Evolutionary conservation across 37 sponge, comb jelly and placozoan species (phyloP).

Genomic region (Cladorhizidae sp.): DNA sequence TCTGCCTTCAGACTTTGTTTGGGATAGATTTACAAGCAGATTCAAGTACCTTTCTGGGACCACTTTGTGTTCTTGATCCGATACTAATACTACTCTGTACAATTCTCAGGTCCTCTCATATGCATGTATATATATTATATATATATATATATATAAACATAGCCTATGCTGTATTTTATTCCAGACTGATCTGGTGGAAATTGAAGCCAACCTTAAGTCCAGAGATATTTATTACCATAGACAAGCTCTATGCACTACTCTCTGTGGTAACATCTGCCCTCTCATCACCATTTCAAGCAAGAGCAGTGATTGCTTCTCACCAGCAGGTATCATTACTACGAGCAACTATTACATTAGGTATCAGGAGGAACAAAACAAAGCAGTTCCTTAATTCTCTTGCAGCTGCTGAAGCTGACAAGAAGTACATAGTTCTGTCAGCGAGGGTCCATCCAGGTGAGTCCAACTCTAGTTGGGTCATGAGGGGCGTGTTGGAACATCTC

Average conservation of each 20-base stretch:
- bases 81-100: too few relatives aligned
- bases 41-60: not conserved
- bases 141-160: too few relatives aligned
- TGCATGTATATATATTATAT: too few relatives aligned
- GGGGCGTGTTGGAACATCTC: slow-evolving; percentile 57
- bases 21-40: too few relatives aligned
- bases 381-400: too few relatives aligned
- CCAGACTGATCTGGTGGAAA: not conserved
- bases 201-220: not conserved
- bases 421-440: slow-evolving; percentile 20
- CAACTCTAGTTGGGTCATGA: slow-evolving; percentile 86
- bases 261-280: slow-evolving; percentile 80
- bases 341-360: too few relatives aligned
- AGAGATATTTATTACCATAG: not conserved
- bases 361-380: too few relatives aligned
- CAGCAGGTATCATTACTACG: not conserved
- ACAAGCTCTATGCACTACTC: slow-evolving; percentile 67
- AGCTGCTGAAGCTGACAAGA: slow-evolving; percentile 32
- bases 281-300: slow-evolving; percentile 72
- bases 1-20: too few relatives aligned
- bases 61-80: too few relatives aligned
- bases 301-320: not conserved
- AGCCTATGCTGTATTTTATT: too few relatives aligned
- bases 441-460: slow-evolving; percentile 88
- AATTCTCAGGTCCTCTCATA: too few relatives aligned